Conservation (phyloP, 2,888 invertebrate genomes). For the Saturnia japonica region DNA sequence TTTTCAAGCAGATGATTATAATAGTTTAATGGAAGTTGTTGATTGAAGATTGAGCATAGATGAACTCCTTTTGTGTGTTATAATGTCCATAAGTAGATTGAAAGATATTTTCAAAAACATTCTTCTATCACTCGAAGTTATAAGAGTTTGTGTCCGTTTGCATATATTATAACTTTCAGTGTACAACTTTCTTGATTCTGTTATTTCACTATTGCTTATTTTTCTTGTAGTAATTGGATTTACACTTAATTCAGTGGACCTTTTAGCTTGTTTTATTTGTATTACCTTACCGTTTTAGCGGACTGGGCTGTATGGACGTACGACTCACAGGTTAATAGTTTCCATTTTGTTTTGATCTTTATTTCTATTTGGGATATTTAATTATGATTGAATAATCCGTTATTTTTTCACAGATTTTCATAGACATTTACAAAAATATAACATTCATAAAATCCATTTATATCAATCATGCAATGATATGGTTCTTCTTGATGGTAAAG, state of each 20-base stretch:
- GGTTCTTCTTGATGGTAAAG: background rate
- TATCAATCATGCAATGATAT: background rate
- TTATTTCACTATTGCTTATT: background rate
- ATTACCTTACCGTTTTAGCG: conserved; percentile 68
- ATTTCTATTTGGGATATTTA: conserved; percentile 8
- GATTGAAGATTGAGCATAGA: background rate
- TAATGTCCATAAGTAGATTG: background rate
- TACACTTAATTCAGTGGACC: conserved; percentile 54
- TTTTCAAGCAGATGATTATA: background rate
- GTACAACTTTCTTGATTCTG: background rate
- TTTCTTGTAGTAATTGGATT: background rate
- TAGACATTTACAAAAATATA: background rate
- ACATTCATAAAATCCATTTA: background rate
- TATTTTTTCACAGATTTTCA: background rate
- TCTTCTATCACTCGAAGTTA: background rate
- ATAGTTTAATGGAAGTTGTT: background rate
- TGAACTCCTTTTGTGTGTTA: background rate
- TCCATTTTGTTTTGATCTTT: conserved; percentile 24
- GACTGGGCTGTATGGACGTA: conserved; percentile 75
- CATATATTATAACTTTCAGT: background rate
- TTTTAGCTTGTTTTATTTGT: conserved; percentile 53
- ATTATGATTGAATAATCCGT: background rate
- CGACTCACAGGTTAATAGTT: conserved; percentile 49
- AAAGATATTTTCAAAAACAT: background rate
- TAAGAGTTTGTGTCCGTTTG: background rate